Base-by-base conservation (phyloP, 2,797 vertebrate species). In the Pangasius sanitwongsei region DNA sequence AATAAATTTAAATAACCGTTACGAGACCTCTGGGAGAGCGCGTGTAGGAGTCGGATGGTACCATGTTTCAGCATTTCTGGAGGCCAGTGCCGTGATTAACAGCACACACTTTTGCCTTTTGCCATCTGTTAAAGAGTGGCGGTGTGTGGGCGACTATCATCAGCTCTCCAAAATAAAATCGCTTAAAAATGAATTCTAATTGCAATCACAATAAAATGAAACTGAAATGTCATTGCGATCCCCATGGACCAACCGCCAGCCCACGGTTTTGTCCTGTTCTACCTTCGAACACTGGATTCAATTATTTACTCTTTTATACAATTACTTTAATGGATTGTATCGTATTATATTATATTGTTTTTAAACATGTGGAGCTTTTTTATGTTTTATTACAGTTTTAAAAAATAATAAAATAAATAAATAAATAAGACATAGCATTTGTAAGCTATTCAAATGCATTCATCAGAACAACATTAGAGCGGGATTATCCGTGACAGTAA, bases 11-110 rank as follows among this genome's bases (percentile, higher is more conserved):
- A 53, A 83, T 83, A 44, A 11, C 37, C 37, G 1, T 16, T 8
- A 25, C 3, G 13, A 13, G 44, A 41, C 37, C 87, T 48, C 28
- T 72, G 16, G 3, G 57, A 41, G 57, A 25, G 57, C 8, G 57
- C 75, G 81, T 83, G 87, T 53, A 53, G 57, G 69, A 83, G n/a
- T 84, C 18, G 57, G 70, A 75, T 67, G 18, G 81, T 44, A 12
- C 34, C 77, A 1, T 81, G 57, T 80, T 55, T 87, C 59, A 48
- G 87, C 65, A 31, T 83, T 25, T 87, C 53, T 83, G 25, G 87
- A 82, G 78, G 55, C 80, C 67, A 18, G 81, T 31, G 37, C n/a
- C 55, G 28, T 37, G 57, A 74, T 53, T 37, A 88, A 53, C 55
- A 75, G 69, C 67, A 37, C 67, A 83, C 44, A 65, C 55, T 61